phyloP scores from a whole-genome alignment of 2,888 invertebrate species.

The Hesperia comma region DNA sequence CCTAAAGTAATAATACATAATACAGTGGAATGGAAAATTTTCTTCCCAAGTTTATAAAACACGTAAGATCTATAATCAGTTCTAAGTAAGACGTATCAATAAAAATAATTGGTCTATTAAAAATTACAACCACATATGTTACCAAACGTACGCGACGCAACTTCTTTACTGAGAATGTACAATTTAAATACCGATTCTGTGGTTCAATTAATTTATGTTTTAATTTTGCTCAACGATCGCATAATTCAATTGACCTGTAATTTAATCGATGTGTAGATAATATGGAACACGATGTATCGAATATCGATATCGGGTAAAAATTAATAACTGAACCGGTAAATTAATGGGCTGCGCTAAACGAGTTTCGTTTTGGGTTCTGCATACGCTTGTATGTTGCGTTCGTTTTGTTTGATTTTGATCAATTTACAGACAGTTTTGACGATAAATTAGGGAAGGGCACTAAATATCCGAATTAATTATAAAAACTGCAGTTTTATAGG shows the following conservation, averaged over 20 bases:
- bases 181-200: constrained; percentile 19
- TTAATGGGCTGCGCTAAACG: constrained; percentile 29
- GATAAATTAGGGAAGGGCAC: background rate
- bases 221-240: constrained; percentile 30
- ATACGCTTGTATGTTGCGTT: constrained; percentile 5
- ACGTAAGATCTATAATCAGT: constrained; percentile 7
- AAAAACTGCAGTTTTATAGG: too few relatives aligned
- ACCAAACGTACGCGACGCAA: constrained; percentile 13
- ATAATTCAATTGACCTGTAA: constrained; percentile 29
- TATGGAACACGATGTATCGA: constrained; percentile 31
- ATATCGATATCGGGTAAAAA: constrained; percentile 37
- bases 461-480: too few relatives aligned
- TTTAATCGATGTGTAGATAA: constrained; percentile 24
- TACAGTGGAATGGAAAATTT: constrained; percentile 11
- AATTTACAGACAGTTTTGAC: background rate
- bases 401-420: constrained; percentile 1
- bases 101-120: constrained; percentile 25
- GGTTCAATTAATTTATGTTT: constrained; percentile 26
- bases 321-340: constrained; percentile 36
- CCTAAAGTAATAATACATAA: too few relatives aligned
- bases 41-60: constrained; percentile 5
- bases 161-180: constrained; percentile 13
- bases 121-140: constrained; percentile 26
- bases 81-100: constrained; percentile 8
- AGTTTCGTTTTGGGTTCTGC: constrained; percentile 18